phyloP scores from a whole-genome alignment of 30 jellyfish, hydroid and myxozoan genomes.

The Rhopilema esculentum region DNA sequence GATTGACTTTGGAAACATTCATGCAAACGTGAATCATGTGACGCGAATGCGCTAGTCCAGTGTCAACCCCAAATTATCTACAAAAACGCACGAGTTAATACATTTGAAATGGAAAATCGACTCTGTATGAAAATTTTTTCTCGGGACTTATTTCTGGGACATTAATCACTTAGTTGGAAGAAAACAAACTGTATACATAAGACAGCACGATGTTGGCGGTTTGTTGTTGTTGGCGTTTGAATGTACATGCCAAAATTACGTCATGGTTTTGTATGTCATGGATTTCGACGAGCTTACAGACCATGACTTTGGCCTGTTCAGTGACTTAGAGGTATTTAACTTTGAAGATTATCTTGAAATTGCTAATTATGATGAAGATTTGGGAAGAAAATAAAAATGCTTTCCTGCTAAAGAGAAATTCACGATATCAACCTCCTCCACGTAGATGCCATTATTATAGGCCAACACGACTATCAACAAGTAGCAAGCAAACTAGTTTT shows the following conservation, averaged over 20 bases:
- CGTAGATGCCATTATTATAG: background rate
- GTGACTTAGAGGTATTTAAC: no score
- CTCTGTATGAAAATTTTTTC: no score
- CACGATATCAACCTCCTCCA: background rate
- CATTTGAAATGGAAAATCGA: background rate
- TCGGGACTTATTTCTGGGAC: no score
- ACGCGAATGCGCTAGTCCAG: background rate
- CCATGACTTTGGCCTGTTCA: background rate
- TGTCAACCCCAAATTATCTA: background rate
- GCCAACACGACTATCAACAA: background rate
- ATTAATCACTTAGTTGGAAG: no score
- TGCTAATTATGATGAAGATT: no score
- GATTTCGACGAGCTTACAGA: background rate
- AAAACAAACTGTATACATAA: background rate
- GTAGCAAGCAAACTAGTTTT: background rate
- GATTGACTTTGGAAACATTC: background rate
- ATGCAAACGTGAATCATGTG: background rate
- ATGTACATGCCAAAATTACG: slow-evolving; percentile 9
- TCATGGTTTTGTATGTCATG: slow-evolving; percentile 26
- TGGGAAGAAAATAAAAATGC: background rate
- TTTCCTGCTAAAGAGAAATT: background rate
- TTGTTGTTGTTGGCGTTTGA: slow-evolving; percentile 62
- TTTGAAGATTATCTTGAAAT: no score
- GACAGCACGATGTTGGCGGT: slow-evolving; percentile 49
- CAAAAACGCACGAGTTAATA: no score